Percentiles rank a stretch among this genome's conserved stretches.
Conservation (phyloP, 2,797 vertebrate species). For the Aphelocoma californica region DNA sequence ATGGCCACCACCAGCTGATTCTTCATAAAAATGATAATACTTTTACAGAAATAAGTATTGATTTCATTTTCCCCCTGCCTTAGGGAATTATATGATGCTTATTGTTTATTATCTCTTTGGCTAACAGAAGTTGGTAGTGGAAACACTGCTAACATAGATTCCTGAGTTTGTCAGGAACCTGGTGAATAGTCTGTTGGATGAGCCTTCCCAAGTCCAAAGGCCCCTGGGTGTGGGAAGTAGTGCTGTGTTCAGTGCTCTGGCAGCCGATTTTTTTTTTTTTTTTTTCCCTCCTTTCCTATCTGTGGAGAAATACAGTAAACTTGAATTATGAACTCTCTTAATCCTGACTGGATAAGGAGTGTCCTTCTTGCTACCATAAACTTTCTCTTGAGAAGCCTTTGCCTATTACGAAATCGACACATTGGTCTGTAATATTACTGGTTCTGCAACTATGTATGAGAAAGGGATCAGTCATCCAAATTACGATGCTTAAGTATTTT, state of each 20-base stretch:
- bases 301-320: background rate
- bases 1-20: background rate
- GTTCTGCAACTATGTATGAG: background rate
- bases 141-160: background rate
- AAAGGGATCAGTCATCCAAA: background rate
- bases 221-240: background rate
- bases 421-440: background rate
- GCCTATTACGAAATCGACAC: background rate
- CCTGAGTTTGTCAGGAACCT: background rate
- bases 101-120: background rate
- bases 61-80: background rate
- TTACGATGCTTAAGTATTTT: background rate
- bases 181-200: background rate
- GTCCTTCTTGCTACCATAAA: background rate
- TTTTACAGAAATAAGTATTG: background rate
- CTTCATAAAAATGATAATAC: background rate
- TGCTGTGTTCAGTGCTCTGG: background rate
- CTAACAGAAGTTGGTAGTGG: background rate
- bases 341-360: background rate
- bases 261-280: background rate
- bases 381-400: background rate
- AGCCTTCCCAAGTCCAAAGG: background rate
- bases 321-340: background rate
- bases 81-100: background rate
- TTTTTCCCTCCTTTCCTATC: background rate